Evolutionary conservation across 2,797 vertebrate genomes (phyloP).

Genomic region (Rousettus madagascariensis): DNA sequence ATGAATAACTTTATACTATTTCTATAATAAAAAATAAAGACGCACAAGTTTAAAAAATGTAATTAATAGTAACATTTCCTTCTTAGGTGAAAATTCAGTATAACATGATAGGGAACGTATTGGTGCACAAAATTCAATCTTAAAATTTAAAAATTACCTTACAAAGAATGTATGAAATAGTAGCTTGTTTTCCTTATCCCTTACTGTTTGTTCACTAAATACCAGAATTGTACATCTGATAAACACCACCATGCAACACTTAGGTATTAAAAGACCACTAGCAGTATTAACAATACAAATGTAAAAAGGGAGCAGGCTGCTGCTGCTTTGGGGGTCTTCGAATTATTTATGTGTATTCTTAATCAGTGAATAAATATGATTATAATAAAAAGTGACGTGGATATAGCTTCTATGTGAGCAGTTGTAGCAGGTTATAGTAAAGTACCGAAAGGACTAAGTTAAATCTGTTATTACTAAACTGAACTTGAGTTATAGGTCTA

Average conservation of each 20-base stretch:
- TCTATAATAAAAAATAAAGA: neutral
- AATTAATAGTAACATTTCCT: neutral
- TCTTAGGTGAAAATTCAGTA: slow-evolving; percentile 5
- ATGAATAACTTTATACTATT: neutral
- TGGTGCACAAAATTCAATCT: neutral
- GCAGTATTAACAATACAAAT: neutral
- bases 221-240: neutral
- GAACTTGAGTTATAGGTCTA: neutral
- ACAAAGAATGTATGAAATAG: neutral
- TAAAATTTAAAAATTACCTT: slow-evolving; percentile 23
- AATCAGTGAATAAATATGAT: neutral
- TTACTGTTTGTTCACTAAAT: neutral
- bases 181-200: neutral
- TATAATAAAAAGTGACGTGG: neutral
- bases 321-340: neutral
- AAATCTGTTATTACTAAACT: neutral
- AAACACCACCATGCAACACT: neutral
- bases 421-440: neutral
- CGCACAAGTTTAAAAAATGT: neutral
- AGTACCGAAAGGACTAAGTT: neutral
- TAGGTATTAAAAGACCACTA: too few species aligned
- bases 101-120: neutral
- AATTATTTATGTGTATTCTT: neutral
- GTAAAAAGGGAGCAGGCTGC: neutral
- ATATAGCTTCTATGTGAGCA: neutral